Evolutionary conservation across 2,797 vertebrate genomes (phyloP), one percentile per base, ranked within the genome.

Genomic region (Pantherophis alleghaniensis): DNA sequence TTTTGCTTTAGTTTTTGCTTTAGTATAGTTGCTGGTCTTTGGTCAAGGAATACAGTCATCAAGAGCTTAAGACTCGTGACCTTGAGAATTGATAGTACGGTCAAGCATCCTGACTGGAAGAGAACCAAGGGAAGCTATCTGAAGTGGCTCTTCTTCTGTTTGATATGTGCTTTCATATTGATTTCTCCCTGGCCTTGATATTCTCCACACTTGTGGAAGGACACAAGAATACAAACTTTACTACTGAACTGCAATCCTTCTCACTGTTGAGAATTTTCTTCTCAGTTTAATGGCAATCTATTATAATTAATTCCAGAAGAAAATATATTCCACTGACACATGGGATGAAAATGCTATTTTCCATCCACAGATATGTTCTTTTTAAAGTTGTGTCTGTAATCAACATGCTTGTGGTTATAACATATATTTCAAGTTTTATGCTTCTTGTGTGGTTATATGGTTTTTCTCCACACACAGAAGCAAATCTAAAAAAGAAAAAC

Each of bases 351-450:
- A 88, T 59, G 37, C 60, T 37, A 59, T 93, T 90, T 93, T 90
- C 60, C 61, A 90, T 59, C 89, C 83, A 87, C 74, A 87, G 59
- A 51, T 56, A 60, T 13, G 13, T 14, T 59, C 24, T 88, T 90
- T 91, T 93, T n/a, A 74, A 86, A 91, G 47, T 47, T 28, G 7
- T 28, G 12, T 57, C 66, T 88, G 14, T 14, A 92, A 96, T 95
- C 92, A 95, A 87, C 95, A 95, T 94, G 79, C 12, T 12, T 53
- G 74, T 69, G 37, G 42, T 92, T 95, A 91, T 91, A 60, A 4
- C 79, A 24, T 60, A 69, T 28, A 92, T 92, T 16, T 20, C 55
- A 86, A 51, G 59, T 66, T 66, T 60, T 5, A 61, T n/a, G 47
- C 32, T 89, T 86, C 55, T 91, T 12, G 12, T 69, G 60, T 22